A percentile compares a stretch with the other conserved stretches of the same genome.
phyloP scores from a whole-genome alignment of 2,888 invertebrate species.

The Griposia aprilina region DNA sequence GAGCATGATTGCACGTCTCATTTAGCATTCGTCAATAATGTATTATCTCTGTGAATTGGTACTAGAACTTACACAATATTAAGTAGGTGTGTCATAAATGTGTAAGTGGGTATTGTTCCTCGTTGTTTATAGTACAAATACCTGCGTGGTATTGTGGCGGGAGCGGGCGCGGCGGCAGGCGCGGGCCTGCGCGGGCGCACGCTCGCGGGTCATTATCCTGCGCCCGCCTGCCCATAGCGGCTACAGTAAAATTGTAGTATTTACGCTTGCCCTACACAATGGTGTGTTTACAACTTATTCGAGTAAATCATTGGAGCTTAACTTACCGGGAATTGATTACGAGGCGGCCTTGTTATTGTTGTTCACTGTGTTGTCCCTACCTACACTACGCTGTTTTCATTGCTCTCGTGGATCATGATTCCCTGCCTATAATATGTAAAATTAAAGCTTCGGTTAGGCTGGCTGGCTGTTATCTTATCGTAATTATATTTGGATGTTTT shows the following conservation, averaged over 20 bases:
- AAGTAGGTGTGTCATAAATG: slow-evolving; percentile 70
- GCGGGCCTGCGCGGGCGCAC: slow-evolving; percentile 67
- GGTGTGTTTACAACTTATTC: slow-evolving; percentile 69
- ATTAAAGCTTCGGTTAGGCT: not conserved
- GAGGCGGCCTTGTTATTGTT: slow-evolving; percentile 62
- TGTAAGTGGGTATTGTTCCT: slow-evolving; percentile 67
- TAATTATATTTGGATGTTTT: too few species aligned
- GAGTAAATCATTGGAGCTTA: slow-evolving; percentile 68
- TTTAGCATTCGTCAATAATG: slow-evolving; percentile 48
- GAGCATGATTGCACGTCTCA: slow-evolving; percentile 45
- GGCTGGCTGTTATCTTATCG: not conserved
- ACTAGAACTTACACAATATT: slow-evolving; percentile 64
- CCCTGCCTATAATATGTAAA: not conserved
- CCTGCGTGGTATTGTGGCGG: slow-evolving; percentile 70
- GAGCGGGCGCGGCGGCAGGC: slow-evolving; percentile 61
- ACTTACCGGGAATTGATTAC: slow-evolving; percentile 66
- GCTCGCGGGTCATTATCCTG: slow-evolving; percentile 73
- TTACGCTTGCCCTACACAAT: slow-evolving; percentile 67
- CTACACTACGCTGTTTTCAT: slow-evolving; percentile 28
- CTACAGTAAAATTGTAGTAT: slow-evolving; percentile 69
- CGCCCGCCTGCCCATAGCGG: slow-evolving; percentile 59
- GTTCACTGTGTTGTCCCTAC: slow-evolving; percentile 49
- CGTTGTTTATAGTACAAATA: slow-evolving; percentile 69
- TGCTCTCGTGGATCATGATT: slow-evolving; percentile 31
- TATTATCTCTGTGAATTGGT: slow-evolving; percentile 55